A percentile compares a stretch with the other conserved stretches of the same genome.
phyloP scores from a whole-genome alignment of 2,113 vertebrate genomes.

The Hoplias malabaricus region DNA sequence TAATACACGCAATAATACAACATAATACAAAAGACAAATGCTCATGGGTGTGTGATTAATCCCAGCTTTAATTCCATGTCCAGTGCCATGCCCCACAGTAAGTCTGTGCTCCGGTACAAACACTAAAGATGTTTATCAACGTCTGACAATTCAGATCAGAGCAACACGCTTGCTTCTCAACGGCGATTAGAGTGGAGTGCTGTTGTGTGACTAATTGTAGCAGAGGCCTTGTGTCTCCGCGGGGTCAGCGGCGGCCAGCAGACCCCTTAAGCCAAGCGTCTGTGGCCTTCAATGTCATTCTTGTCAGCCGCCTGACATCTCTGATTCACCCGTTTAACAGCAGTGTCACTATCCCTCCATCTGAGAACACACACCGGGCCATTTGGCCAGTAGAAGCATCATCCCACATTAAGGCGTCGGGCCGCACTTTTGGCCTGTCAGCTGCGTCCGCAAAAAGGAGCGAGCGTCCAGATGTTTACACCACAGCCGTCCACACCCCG shows the following conservation, averaged over 20 bases:
- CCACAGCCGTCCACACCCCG: neutral
- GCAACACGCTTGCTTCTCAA: constrained; percentile 43
- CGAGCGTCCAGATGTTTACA: constrained; percentile 44
- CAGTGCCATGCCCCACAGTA: neutral
- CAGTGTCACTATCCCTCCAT: constrained; percentile 30
- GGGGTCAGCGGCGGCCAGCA: constrained; percentile 35
- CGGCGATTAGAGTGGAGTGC: constrained; percentile 39
- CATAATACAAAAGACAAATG: neutral
- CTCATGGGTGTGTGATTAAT: neutral
- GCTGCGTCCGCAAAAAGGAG: neutral
- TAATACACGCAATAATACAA: no score
- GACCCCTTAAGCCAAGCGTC: constrained; percentile 26
- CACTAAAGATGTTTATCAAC: constrained; percentile 47
- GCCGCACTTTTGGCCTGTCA: neutral
- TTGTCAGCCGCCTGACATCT: constrained; percentile 57
- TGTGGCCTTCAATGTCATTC: constrained; percentile 35
- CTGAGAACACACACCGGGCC: constrained; percentile 21
- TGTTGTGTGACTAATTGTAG: constrained; percentile 51
- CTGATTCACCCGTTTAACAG: constrained; percentile 59
- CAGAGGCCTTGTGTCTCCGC: constrained; percentile 41
- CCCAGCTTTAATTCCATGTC: neutral
- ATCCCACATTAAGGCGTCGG: constrained; percentile 1
- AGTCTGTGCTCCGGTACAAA: constrained; percentile 20
- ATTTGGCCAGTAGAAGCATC: constrained; percentile 32
- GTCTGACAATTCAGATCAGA: constrained; percentile 38